These are phyloP conservation scores for Drosophila kambysellisi DNA, from an alignment of 2,888 invertebrate species.

Conservation along the genomic window DNA sequence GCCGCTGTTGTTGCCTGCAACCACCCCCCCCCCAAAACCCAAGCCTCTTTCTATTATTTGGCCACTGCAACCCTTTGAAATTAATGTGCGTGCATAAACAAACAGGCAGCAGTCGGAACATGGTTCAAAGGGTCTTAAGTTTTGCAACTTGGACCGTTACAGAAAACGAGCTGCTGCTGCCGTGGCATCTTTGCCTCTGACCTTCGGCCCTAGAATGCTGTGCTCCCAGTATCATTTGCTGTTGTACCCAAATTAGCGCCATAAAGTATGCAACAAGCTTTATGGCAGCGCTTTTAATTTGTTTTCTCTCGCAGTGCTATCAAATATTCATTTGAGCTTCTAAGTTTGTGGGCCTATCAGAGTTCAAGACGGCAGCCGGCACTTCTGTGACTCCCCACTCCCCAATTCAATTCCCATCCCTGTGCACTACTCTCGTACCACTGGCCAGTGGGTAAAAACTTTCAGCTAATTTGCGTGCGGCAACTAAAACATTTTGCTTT, in stretches of 20 bases:
- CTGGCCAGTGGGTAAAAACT: slow-evolving; percentile 58
- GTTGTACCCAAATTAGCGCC: slow-evolving; percentile 71
- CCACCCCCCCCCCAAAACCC: not conserved
- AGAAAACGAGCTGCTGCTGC: slow-evolving; percentile 35
- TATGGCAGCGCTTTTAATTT: slow-evolving; percentile 71
- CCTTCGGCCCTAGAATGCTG: not conserved
- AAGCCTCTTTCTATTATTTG: slow-evolving; percentile 19
- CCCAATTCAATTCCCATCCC: not conserved
- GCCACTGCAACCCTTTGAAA: slow-evolving; percentile 60
- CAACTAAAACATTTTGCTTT: slow-evolving; percentile 67
- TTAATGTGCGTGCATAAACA: slow-evolving; percentile 79
- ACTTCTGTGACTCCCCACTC: not conserved
- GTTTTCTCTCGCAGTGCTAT: slow-evolving; percentile 62
- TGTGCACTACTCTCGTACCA: not conserved
- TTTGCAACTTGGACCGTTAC: slow-evolving; percentile 52
- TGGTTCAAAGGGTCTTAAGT: slow-evolving; percentile 49
- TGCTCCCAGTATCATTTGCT: slow-evolving; percentile 41
- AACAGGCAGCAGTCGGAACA: slow-evolving; percentile 38
- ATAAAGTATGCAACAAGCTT: slow-evolving; percentile 80
- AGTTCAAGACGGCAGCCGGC: slow-evolving; percentile 57
- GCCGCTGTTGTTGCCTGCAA: slow-evolving; percentile 3
- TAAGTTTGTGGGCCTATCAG: slow-evolving; percentile 45
- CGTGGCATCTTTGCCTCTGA: slow-evolving; percentile 1
- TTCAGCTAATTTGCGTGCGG: slow-evolving; percentile 74
- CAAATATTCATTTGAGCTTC: slow-evolving; percentile 74